Evolutionary conservation across 2,888 invertebrate species (phyloP), one percentile per base, ranked within the genome.

Genomic region (Amphimallon solstitiale): DNA sequence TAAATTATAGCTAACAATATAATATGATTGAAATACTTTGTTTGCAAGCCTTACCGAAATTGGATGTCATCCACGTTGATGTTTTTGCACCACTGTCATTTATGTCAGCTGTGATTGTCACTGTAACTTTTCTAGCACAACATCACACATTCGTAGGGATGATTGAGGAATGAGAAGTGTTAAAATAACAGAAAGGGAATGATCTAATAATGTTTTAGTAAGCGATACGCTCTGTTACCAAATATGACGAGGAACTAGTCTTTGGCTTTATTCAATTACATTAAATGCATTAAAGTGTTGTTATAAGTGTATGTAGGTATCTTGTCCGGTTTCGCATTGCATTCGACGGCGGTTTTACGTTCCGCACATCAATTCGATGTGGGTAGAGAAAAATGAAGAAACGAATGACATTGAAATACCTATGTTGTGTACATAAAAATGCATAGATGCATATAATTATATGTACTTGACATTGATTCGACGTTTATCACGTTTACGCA

Each of bases 51-150:
- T 63, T 63, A 63, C 63, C 63, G 40, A 63, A 51, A 51, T 40
- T 0, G 38, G 38, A 63, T 43, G 63, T 49, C 63, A 63, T 63
- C 51, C 63, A 40, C 15, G 15, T 35, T 15, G 49, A 49, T 51
- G 17, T 63, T 61, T 49, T 38, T 40, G 29, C 51, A 63, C 51
- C 63, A 63, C 56, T 43, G 43, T 12, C 56, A 59, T 43, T 21
- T 35, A 14, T 7, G 35, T 60, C 4, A 46, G 29, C 29, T 15
- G 7, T 45, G 23, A 17, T n/a, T 37, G 52, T 52, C 52, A 52
- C 37, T 15, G 9, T n/a, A 35, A 2, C 6, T 43, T 14, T 17
- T 6, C 2, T 9, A 15, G 1, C 37, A 15, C 19, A 35, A 49
- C 23, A 48, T 9, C 14, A 14, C 15, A 17, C 21, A 46, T 17